phyloP scores from a whole-genome alignment of 2,888 invertebrate genomes.

The Dicycla oo region DNA sequence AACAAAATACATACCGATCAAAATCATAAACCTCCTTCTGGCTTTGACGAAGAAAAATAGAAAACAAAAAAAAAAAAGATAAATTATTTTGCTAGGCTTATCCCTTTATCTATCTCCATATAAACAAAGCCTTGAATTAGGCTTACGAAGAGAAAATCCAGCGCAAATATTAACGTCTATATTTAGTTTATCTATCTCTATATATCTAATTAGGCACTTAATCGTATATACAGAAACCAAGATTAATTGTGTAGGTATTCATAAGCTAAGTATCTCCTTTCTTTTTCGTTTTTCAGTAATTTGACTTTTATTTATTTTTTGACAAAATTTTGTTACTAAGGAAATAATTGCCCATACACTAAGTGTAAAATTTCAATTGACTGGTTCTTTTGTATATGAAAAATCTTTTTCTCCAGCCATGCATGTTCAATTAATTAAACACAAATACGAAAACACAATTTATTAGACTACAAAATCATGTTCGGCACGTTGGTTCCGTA shows the following conservation, averaged over 20 bases:
- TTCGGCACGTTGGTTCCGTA: neutral
- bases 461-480: too few relatives aligned
- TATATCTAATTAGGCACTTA: too few relatives aligned
- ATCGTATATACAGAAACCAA: too few relatives aligned
- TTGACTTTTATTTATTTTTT: neutral
- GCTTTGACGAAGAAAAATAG: too few relatives aligned
- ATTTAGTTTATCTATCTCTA: too few relatives aligned
- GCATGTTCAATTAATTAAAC: neutral
- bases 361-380: neutral
- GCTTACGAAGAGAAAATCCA: constrained; percentile 16
- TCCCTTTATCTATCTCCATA: constrained; percentile 12
- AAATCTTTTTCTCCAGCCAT: too few relatives aligned
- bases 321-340: too few relatives aligned
- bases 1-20: too few relatives aligned
- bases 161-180: constrained; percentile 4
- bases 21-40: too few relatives aligned
- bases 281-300: too few relatives aligned
- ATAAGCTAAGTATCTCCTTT: neutral
- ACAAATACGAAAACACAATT: neutral
- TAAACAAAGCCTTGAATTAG: constrained; percentile 2
- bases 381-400: neutral
- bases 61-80: too few relatives aligned
- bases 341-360: neutral
- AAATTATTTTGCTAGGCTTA: constrained; percentile 19
- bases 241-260: neutral